Conservation (phyloP, 2,888 invertebrate species). For the Scaptomyza cyrtandrae region DNA sequence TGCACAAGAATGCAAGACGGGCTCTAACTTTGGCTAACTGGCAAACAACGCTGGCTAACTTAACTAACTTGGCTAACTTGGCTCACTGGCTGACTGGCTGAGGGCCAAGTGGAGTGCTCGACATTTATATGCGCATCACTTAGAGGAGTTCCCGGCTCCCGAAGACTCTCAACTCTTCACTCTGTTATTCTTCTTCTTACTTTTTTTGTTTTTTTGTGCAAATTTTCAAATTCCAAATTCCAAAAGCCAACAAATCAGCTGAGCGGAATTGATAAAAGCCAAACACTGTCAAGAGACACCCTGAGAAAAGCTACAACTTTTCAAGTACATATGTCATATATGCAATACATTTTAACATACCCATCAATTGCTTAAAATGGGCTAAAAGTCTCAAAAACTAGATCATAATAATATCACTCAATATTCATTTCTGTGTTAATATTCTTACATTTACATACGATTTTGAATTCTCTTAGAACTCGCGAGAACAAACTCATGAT, state of each 20-base stretch:
- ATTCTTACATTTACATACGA: too few species aligned
- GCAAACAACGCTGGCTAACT: slow-evolving; percentile 6
- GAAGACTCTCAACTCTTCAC: slow-evolving; percentile 10
- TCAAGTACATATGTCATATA: neutral
- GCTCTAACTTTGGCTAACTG: slow-evolving; percentile 39
- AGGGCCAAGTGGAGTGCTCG: slow-evolving; percentile 70
- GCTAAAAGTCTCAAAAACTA: too few species aligned
- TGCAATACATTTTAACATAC: neutral
- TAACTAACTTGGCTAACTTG: slow-evolving; percentile 23
- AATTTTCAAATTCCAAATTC: slow-evolving; percentile 53
- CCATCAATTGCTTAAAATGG: neutral
- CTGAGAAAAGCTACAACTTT: slow-evolving; percentile 24
- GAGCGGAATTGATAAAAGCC: slow-evolving; percentile 74
- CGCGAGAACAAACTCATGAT: neutral
- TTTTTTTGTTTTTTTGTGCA: slow-evolving; percentile 11
- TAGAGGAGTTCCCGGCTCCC: slow-evolving; percentile 42
- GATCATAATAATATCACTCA: too few species aligned
- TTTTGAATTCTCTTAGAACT: neutral
- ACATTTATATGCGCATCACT: slow-evolving; percentile 82
- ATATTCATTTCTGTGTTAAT: too few species aligned
- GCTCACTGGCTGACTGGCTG: slow-evolving; percentile 24
- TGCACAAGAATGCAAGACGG: slow-evolving; percentile 65
- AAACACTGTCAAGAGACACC: slow-evolving; percentile 18
- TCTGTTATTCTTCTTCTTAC: slow-evolving; percentile 15
- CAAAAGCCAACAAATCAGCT: slow-evolving; percentile 63